phyloP scores from a whole-genome alignment of 2,113 vertebrate species.

The Petrocephalus microphthalmus region DNA sequence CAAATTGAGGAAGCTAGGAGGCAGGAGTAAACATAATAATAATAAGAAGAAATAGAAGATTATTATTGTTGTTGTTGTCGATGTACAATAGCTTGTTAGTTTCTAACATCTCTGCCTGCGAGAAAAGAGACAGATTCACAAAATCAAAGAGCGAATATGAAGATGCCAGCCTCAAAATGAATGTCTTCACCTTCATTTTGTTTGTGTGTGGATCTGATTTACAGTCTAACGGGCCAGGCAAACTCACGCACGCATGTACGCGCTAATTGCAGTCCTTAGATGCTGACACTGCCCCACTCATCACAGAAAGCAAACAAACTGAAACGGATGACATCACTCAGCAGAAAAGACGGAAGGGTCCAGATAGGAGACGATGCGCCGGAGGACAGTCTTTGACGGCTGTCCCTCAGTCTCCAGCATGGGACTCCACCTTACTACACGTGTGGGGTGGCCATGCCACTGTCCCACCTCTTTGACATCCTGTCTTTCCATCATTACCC shows the following conservation, averaged over 20 bases:
- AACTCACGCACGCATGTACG: not conserved
- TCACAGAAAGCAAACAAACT: not conserved
- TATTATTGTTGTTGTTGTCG: not conserved
- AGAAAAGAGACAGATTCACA: not conserved
- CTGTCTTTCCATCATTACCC: not conserved
- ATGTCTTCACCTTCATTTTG: not conserved
- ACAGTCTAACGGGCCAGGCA: not conserved
- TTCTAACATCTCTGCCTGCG: not conserved
- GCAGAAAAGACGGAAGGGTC: not conserved
- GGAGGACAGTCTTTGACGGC: not conserved
- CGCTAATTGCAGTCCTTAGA: not conserved
- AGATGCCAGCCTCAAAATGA: not conserved
- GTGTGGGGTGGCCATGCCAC: not conserved
- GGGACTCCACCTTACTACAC: not conserved
- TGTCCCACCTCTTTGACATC: not conserved
- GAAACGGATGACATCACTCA: not conserved
- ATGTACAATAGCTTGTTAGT: not conserved
- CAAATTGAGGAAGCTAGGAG: not conserved
- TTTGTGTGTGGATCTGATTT: not conserved
- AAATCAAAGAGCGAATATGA: not conserved
- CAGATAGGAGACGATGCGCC: not conserved
- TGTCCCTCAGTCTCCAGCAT: not conserved
- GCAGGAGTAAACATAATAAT: not conserved
- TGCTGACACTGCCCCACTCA: not conserved
- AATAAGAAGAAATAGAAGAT: not conserved